Percentiles rank a stretch among this genome's conserved stretches.
Conservation (phyloP, 1,140 invertebrate genomes). For the Dufourea novaeangliae region DNA sequence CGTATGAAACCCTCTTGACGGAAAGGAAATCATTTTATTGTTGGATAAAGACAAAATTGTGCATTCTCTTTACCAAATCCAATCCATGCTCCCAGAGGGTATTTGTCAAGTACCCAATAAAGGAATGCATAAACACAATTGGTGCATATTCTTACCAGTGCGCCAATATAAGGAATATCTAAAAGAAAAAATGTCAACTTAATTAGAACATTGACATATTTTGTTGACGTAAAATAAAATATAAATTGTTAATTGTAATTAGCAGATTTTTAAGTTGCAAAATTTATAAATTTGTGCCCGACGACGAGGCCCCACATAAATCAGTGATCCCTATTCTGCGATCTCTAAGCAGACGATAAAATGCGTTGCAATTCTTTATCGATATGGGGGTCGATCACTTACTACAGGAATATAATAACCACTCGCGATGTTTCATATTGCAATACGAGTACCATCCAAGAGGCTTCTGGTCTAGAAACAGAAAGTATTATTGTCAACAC, state of each 20-base stretch:
- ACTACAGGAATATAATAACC: constrained; percentile 8
- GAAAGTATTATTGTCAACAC: neutral
- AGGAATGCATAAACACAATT: neutral
- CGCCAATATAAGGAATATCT: constrained; percentile 62
- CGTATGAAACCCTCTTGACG: no score
- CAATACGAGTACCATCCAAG: constrained; percentile 42
- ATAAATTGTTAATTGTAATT: no score
- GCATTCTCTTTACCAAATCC: constrained; percentile 46
- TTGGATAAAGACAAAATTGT: constrained; percentile 17
- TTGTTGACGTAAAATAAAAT: no score
- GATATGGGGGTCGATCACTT: constrained; percentile 16
- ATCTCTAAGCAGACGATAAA: no score
- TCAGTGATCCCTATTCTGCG: no score
- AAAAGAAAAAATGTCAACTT: constrained; percentile 37
- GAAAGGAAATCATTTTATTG: neutral
- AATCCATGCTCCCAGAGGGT: constrained; percentile 43
- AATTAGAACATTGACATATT: neutral
- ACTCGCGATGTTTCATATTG: neutral
- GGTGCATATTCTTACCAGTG: constrained; percentile 20
- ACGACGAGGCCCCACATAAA: no score
- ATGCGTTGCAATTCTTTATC: no score
- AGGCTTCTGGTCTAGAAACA: constrained; percentile 20
- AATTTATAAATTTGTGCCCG: no score
- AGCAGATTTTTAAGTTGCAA: no score
- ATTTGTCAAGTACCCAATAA: constrained; percentile 38